Conservation (phyloP, 2,797 vertebrate species). For the Mormyrops attenuatus region DNA sequence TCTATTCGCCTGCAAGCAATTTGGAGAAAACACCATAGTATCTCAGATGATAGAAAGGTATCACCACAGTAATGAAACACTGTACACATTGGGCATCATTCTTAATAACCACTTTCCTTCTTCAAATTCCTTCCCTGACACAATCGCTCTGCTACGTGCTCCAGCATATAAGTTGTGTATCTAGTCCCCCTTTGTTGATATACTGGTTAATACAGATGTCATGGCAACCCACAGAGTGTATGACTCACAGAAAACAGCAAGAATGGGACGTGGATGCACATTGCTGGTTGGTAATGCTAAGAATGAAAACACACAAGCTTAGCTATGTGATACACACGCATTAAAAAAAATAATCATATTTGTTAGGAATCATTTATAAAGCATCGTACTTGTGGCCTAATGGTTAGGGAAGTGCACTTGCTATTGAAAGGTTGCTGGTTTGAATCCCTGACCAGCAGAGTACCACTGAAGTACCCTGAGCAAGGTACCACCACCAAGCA, state of each 20-base stretch:
- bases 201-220: constrained; percentile 28
- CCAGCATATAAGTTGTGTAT: constrained; percentile 31
- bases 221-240: constrained; percentile 37
- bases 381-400: background rate
- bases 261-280: background rate
- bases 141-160: constrained; percentile 28
- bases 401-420: background rate
- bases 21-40: background rate
- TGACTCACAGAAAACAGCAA: background rate
- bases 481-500: background rate
- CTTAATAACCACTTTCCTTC: constrained; percentile 20
- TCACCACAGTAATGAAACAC: constrained; percentile 35
- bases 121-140: constrained; percentile 27
- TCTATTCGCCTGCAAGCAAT: constrained; percentile 10
- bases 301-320: background rate
- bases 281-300: background rate
- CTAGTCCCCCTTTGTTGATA: constrained; percentile 16
- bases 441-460: background rate
- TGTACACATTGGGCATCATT: constrained; percentile 24
- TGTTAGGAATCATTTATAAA: background rate
- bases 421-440: background rate
- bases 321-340: background rate
- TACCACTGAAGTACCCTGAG: background rate
- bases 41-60: constrained; percentile 21
- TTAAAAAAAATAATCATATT: background rate